A percentile compares a stretch with the other conserved stretches of the same genome.
Evolutionary conservation across 2,888 invertebrate genomes (phyloP).

Genomic region (Acanthacorydalis orientalis): DNA sequence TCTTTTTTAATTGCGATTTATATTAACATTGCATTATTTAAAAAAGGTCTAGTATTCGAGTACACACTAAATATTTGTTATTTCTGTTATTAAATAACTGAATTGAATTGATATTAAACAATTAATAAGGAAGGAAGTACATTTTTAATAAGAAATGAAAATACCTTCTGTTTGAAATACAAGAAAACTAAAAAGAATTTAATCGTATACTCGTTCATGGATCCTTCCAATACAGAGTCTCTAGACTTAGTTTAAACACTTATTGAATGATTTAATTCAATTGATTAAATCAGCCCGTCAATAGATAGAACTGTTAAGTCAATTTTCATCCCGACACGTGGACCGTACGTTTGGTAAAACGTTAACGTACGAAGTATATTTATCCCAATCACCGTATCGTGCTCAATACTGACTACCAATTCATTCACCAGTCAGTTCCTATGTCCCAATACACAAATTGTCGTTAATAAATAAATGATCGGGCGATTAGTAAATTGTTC

Average conservation of each 20-base stretch:
- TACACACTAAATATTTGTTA: background rate
- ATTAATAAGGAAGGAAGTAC: background rate
- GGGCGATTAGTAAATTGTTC: slow-evolving; percentile 6
- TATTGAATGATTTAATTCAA: background rate
- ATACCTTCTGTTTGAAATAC: background rate
- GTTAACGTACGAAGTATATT: no score
- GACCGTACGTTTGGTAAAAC: no score
- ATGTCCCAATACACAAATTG: background rate
- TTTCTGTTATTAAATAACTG: background rate
- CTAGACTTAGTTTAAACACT: no score
- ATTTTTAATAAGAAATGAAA: background rate
- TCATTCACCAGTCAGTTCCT: background rate
- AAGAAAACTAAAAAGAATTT: background rate
- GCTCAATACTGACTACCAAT: background rate
- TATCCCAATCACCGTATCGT: no score
- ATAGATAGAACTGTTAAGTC: background rate
- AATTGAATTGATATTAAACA: background rate
- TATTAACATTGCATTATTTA: no score
- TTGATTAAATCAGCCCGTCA: background rate
- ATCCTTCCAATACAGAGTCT: no score
- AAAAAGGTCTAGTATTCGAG: no score
- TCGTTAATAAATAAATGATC: slow-evolving; percentile 6
- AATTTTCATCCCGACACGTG: no score
- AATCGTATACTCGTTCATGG: no score
- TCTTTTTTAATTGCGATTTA: no score